These are phyloP conservation scores for Acrocephalus arundinaceus DNA, from an alignment of 2,113 vertebrate genomes.

Conservation along the genomic window DNA sequence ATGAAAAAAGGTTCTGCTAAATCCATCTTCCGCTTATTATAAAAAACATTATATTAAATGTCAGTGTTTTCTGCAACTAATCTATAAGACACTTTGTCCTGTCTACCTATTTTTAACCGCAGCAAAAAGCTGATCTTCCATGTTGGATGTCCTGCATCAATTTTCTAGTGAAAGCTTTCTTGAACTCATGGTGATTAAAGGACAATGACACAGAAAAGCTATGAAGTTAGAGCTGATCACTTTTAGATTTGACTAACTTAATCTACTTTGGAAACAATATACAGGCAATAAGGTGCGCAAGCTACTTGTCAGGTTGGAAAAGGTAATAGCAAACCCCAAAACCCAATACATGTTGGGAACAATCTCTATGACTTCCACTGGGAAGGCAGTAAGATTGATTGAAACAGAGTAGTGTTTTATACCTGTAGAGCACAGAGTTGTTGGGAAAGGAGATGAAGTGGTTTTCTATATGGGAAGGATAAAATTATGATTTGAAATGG, in stretches of 20 bases:
- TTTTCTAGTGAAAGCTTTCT: background rate
- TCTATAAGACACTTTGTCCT: background rate
- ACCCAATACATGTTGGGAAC: background rate
- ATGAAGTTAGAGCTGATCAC: background rate
- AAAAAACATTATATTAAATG: background rate
- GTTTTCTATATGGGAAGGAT: background rate
- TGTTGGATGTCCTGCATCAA: background rate
- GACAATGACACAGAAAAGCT: background rate
- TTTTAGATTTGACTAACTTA: background rate
- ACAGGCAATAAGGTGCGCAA: background rate
- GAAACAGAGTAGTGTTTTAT: background rate
- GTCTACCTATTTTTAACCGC: background rate
- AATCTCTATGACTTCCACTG: background rate
- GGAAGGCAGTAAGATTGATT: background rate
- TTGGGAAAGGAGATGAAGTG: background rate
- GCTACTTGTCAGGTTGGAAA: background rate
- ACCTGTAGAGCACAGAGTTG: background rate
- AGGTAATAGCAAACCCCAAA: background rate
- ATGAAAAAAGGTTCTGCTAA: background rate
- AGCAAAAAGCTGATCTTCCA: background rate
- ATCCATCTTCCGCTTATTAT: background rate
- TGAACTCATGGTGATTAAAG: background rate
- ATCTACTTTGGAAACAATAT: background rate
- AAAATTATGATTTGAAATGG: background rate
- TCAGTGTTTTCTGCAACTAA: background rate